Evolutionary conservation across 2,797 vertebrate species (phyloP).

Genomic region (Sorex maritimensis): DNA sequence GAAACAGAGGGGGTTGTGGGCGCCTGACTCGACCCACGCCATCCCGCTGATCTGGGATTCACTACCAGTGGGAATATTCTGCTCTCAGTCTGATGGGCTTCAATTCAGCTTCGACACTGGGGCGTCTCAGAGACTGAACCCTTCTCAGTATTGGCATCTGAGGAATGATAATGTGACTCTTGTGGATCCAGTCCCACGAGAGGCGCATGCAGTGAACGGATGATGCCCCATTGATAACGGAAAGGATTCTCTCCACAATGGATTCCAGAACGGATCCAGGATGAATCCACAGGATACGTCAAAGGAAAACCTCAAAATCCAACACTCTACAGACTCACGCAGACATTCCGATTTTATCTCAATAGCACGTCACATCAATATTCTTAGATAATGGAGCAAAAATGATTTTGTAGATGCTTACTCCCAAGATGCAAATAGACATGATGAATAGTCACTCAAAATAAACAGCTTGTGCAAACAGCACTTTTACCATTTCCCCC

Average conservation of each 20-base stretch:
- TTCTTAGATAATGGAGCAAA: background rate
- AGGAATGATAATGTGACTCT: background rate
- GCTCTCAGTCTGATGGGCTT: background rate
- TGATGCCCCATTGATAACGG: rapidly evolving
- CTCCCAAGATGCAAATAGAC: background rate
- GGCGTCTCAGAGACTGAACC: background rate
- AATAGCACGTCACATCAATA: background rate
- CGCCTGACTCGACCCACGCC: too few relatives aligned
- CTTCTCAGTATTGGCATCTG: background rate
- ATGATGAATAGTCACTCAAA: background rate
- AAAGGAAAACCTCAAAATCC: background rate
- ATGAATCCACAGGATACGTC: rapidly evolving
- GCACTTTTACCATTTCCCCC: background rate
- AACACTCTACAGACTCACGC: background rate
- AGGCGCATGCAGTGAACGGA: rapidly evolving
- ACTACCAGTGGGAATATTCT: too few relatives aligned
- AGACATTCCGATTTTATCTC: background rate
- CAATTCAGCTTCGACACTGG: background rate
- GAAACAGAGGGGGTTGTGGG: too few relatives aligned
- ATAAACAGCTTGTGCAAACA: background rate
- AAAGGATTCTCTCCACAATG: rapidly evolving
- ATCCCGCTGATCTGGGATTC: too few relatives aligned
- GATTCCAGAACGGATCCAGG: background rate
- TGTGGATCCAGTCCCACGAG: background rate
- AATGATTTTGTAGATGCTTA: background rate